Base-by-base conservation (phyloP, 2,797 vertebrate genomes). In the Apodemus agrarius region DNA sequence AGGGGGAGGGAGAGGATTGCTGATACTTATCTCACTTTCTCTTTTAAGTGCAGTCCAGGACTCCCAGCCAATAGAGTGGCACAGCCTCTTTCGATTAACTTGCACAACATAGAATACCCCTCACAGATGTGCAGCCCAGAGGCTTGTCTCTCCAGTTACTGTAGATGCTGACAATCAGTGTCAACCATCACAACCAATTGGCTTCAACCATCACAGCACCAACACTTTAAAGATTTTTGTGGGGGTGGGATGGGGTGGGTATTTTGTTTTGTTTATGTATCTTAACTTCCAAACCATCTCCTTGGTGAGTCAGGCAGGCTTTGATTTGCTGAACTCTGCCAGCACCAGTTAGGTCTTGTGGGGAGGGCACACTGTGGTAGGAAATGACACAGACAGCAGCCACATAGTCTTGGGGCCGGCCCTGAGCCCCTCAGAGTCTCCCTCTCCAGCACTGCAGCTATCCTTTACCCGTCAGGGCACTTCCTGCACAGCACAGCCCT, bases 351-450 rank as follows among this genome's bases (percentile, higher is more conserved):
- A 3, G 4, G 1, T 26, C 67, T 54, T 2, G 3, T n/a, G 81
- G 59, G 22, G 46, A 57, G 10, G 31, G 37, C 0, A 7, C 34
- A 21, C 24, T 7, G 6, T 14, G n/a, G 7, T 3, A 22, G 1
- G 14, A 22, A 76, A 81, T 43, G 34, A 1, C 21, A 72, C 46
- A 78, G 69, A n/a, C 59, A 65, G 82, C 40, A 4, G 61, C 17
- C n/a, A 9, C 16, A 13, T 2, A 4, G 9, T 31, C 21, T 1
- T 0, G 21, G 59, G 34, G 8, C 69, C 3, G 0, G 4, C 29
- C 4, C 79, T 8, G 34, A 84, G 49, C 57, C 6, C 34, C 34
- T 8, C 12, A 31, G 34, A 14, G 16, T 19, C 37, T 40, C 7
- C 5, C 6, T 21, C 75, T n/a, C 54, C 57, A 13, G 43, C 49